Evolutionary conservation across 2,888 invertebrate genomes (phyloP), one percentile per base, ranked within the genome.

Genomic region (Helicoverpa assulta): DNA sequence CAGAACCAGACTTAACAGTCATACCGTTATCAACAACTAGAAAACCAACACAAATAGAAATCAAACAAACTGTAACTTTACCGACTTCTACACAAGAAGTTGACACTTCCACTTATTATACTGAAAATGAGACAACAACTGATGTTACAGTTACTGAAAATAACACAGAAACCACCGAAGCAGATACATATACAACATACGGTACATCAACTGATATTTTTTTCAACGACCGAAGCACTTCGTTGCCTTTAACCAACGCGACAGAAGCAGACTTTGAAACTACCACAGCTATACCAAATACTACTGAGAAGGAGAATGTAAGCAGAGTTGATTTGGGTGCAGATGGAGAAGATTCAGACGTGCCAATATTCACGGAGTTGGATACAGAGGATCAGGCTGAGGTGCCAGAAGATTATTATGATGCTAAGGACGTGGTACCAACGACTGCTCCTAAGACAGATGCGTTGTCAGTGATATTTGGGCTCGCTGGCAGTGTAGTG

Each of bases 321-420:
- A 80, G 82, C 50, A 82, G 76, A 65, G 54, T 72, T 53, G 76
- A 82, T 43, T 10, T 80, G 8, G 87, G 84, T 64, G 72, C 82
- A 62, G 91, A 91, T 56, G 70, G 78, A 18, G 89, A 89, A 40
- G 89, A 88, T 57, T 1, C 65, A 71, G 90, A 93, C 18, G 88
- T 93, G 2, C 92, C 93, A 58, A 84, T 94, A 37, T 94, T 92
- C 52, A 93, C 94, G 73, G 94, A 92, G 78, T 69, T 94, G 51
- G 95, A 95, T 61, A 84, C 91, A 70, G 93, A 92, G 76, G 91
- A 90, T 1, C 77, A 86, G 29, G 80, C 83, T 5, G 92, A 94
- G 4, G 91, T 94, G 0, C 93, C 95, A 16, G 95, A 95, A 80
- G 95, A 95, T 86, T 95, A 95, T 69, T 95, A 95, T 59, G 95